Base-by-base conservation (phyloP, 2,113 vertebrate genomes). In the Eurypyga helias region DNA sequence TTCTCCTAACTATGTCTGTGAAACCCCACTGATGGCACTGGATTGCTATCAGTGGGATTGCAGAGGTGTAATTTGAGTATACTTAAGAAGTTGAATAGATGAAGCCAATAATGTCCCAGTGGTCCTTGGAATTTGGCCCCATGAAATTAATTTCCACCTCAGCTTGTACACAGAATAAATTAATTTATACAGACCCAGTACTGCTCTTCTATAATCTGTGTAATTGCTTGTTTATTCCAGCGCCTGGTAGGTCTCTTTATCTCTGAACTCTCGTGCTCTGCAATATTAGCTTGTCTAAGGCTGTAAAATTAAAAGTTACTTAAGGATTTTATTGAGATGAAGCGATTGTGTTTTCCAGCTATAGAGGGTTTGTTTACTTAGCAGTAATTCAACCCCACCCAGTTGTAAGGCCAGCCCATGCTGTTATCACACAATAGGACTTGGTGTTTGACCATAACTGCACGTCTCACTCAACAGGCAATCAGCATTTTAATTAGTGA, bases 401-500 rank as follows among this genome's bases (percentile, higher is more conserved):
- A 98, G 98, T 97, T 98, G 98, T 98, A 97, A 97, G 97, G 96
- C 97, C 98, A 98, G 96, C 98, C 98, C 98, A 98, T 97, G 98
- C 98, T 98, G 97, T 97, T 98, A 97, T 94, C 97, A 96, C 97
- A 97, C 98, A 98, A 97, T 97, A 97, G 95, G 97, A 98, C 97
- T 97, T 98, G 97, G 97, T 98, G 98, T 98, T 98, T 98, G 98
- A 98, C 98, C 98, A 98, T 98, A 98, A 98, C 98, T 97, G 97
- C 97, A 97, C 81, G 96, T 98, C 98, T 98, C 98, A 97, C 98
- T 98, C 98, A 98, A 98, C 98, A 98, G 98, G 98, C 98, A 98
- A 98, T 98, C 98, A 98, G 98, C 98, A 98, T 98, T 98, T 98
- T 98, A 98, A 98, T 98, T 98, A 98, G 98, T 95, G 98, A 98